Base-by-base conservation (phyloP, 2,113 vertebrate species). In the Peromyscus maniculatus region DNA sequence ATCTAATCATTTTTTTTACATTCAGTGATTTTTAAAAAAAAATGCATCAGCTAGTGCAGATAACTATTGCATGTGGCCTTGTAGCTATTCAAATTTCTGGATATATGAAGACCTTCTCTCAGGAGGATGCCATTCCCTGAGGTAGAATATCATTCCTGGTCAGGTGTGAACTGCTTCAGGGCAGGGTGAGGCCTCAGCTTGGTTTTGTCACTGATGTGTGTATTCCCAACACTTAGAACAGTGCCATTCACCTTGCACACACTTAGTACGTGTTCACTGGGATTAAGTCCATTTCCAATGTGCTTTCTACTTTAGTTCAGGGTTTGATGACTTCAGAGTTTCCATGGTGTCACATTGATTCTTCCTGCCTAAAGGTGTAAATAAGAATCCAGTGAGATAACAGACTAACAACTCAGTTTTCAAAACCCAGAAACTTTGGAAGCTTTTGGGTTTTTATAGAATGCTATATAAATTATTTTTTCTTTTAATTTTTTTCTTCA, bases 1-100 rank as follows among this genome's bases (percentile, higher is more conserved):
- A 92, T 82, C 21, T 96, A 57, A 93, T 92, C 66, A 89, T 94
- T 94, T 77, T 36, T 80, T n/a, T 91, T 87, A 62, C 3, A 95
- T 90, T 95, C 52, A 79, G 6, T 93, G 55, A 69, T 84, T 92
- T 93, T 43, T 43, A 43, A n/a, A 4, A 87, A 97, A 97, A 64
- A 89, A 80, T 89, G 15, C 39, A 69, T 93, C 86, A 79, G 64
- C 59, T 88, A 75, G 71, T 62, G 19, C 39, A 52, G 80, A 64
- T 71, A 72, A 64, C 71, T 91, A 22, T 21, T 91, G n/a, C 64
- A 55, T 80, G 52, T 91, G 28, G 62, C 43, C 43, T 26, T 88
- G 3, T 28, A 66, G 67, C 59, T 91, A 94, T 78, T 75, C 15
- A 77, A 19, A 43, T 75, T 93, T 95, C 82, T 93, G n/a, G 12